Evolutionary conservation across 2,888 invertebrate species (phyloP).

Genomic region (Anticlea derivata): DNA sequence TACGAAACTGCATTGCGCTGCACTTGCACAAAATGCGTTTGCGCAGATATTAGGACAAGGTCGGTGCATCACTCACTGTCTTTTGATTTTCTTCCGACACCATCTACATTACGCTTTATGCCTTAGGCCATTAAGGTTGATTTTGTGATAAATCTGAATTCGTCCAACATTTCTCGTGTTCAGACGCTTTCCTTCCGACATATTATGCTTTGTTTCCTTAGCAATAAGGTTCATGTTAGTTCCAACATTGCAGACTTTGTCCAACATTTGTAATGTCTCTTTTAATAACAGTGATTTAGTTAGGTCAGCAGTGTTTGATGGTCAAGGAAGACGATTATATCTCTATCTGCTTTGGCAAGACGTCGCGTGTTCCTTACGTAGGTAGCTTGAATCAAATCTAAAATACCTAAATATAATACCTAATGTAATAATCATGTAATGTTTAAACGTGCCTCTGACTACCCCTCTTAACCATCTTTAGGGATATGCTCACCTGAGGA

Average conservation of each 20-base stretch:
- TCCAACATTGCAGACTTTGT: neutral
- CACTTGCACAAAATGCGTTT: conserved; percentile 55
- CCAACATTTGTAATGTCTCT: conserved; percentile 11
- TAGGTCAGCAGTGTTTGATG: conserved; percentile 41
- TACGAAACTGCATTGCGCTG: conserved; percentile 52
- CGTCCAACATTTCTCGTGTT: neutral
- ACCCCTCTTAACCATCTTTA: too few species aligned
- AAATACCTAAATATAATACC: too few species aligned
- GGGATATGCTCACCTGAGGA: too few species aligned
- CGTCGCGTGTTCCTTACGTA: neutral
- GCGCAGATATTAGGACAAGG: conserved; percentile 72
- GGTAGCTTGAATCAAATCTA: too few species aligned
- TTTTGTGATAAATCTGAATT: neutral
- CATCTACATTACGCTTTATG: conserved; percentile 6
- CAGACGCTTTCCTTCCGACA: neutral
- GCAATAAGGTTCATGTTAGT: conserved; percentile 11
- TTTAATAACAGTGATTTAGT: conserved; percentile 16
- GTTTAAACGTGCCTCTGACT: too few species aligned
- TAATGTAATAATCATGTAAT: too few species aligned
- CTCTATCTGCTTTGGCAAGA: conserved; percentile 14
- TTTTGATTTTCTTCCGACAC: conserved; percentile 11
- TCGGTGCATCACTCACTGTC: conserved; percentile 28
- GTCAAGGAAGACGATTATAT: conserved; percentile 43
- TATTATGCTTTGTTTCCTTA: neutral
- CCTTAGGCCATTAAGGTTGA: neutral